Percentiles rank a stretch among this genome's conserved stretches.
Conservation (phyloP, 2,113 vertebrate species). For the Gila orcuttii region DNA sequence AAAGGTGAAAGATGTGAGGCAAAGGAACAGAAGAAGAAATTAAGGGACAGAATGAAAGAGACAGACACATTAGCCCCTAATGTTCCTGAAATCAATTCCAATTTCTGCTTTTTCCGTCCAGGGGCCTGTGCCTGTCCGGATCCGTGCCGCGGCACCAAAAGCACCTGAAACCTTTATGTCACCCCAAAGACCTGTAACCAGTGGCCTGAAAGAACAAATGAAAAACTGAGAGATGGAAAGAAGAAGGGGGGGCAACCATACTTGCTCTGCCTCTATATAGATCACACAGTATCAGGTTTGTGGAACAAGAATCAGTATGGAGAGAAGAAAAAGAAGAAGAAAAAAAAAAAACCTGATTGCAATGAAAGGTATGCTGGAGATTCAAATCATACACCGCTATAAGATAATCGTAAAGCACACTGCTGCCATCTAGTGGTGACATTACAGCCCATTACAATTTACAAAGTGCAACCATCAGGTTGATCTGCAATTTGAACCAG, state of each 20-base stretch:
- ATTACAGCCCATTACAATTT: neutral
- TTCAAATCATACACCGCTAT: neutral
- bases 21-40: neutral
- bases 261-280: constrained; percentile 12
- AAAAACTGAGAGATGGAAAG: constrained; percentile 50
- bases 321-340: constrained; percentile 19
- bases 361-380: constrained; percentile 41
- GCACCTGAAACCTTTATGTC: constrained; percentile 49
- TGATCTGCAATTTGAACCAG: neutral
- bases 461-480: neutral
- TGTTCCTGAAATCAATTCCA: constrained; percentile 39
- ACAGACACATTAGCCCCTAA: constrained; percentile 37
- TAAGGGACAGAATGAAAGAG: neutral
- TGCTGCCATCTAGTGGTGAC: constrained; percentile 50
- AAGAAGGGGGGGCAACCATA: constrained; percentile 18
- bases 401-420: neutral
- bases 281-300: constrained; percentile 49
- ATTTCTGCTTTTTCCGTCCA: constrained; percentile 37
- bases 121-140: constrained; percentile 34
- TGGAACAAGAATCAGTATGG: constrained; percentile 40
- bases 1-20: neutral
- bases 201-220: constrained; percentile 53
- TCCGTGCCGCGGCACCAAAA: constrained; percentile 32
- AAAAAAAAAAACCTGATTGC: constrained; percentile 21
- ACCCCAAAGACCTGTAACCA: constrained; percentile 55